Conservation (phyloP, 2,888 invertebrate species). For the Leucophora obtusa region DNA sequence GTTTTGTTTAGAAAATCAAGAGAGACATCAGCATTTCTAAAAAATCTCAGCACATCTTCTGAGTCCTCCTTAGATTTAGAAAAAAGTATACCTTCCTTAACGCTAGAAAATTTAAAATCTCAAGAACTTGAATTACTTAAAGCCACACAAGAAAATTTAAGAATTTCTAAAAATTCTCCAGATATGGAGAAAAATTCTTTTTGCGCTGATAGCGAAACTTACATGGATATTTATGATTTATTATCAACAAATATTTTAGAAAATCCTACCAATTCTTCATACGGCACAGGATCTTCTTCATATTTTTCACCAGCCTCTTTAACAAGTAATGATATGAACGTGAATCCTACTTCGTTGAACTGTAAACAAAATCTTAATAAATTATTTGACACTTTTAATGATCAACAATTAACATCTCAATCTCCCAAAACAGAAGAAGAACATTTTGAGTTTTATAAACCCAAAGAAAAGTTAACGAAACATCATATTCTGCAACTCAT, state of each 20-base stretch:
- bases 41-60: too few species aligned
- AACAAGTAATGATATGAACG: not conserved
- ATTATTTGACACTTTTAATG: not conserved
- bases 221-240: not conserved
- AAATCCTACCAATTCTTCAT: not conserved
- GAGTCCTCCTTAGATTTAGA: too few species aligned
- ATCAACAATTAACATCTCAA: not conserved
- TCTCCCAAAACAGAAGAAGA: slow-evolving; percentile 59
- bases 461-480: slow-evolving; percentile 66
- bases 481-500: slow-evolving; percentile 69
- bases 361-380: not conserved
- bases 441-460: slow-evolving; percentile 45
- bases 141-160: not conserved
- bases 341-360: not conserved
- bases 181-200: not conserved
- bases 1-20: not conserved
- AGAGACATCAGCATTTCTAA: too few species aligned
- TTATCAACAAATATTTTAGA: not conserved
- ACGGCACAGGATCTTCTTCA: not conserved
- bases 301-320: not conserved
- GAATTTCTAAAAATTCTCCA: slow-evolving; percentile 3
- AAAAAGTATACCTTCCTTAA: too few species aligned
- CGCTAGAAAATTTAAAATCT: not conserved
- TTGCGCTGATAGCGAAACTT: too few species aligned
- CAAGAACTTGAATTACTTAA: not conserved